phyloP scores from a whole-genome alignment of 2,888 invertebrate species.

The Habrosyne pyritoides region DNA sequence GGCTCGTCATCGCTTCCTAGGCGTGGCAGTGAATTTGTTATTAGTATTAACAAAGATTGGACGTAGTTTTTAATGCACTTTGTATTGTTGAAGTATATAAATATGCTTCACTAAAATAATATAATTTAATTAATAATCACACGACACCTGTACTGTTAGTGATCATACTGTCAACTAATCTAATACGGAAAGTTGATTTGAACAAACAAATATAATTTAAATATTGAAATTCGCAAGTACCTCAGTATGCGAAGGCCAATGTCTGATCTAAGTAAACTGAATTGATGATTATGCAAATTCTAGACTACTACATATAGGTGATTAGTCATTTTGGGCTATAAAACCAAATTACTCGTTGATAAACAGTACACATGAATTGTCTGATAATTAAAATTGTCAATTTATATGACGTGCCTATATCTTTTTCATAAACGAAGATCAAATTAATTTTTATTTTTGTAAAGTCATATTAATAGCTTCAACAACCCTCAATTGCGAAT shows the following conservation, averaged over 20 bases:
- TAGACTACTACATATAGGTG: not conserved
- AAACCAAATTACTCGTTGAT: no score
- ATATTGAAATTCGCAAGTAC: not conserved
- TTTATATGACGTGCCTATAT: no score
- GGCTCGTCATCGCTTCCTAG: slow-evolving; percentile 73
- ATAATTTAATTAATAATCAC: not conserved
- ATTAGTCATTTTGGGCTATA: no score
- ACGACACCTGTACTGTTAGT: not conserved
- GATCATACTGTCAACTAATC: not conserved
- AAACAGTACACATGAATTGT: no score
- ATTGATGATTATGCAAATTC: not conserved
- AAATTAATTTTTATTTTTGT: no score
- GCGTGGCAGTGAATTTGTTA: slow-evolving; percentile 78
- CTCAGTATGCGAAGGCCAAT: not conserved
- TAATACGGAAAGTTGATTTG: not conserved
- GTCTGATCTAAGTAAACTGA: not conserved
- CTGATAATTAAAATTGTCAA: no score
- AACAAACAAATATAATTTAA: not conserved
- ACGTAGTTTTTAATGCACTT: slow-evolving; percentile 66
- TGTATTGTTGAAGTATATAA: slow-evolving; percentile 59
- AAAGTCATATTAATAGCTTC: no score
- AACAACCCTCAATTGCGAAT: no score
- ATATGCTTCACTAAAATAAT: not conserved
- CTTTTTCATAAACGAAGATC: no score
- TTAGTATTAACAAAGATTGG: slow-evolving; percentile 43